These are phyloP conservation scores for Cosmopolites sordidus DNA, from an alignment of 2,888 invertebrate species.

Conservation along the genomic window DNA sequence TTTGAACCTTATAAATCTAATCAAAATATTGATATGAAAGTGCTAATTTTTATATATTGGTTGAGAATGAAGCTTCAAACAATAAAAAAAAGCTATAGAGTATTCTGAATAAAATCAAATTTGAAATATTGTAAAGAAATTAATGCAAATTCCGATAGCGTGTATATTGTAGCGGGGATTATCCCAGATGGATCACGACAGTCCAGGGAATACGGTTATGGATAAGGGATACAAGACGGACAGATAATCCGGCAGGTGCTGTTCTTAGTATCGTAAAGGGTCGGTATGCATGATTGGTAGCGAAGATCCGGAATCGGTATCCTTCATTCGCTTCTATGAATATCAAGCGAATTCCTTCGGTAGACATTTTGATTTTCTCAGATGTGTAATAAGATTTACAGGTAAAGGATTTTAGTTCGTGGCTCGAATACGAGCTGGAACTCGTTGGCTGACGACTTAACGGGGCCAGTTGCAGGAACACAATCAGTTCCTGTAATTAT, in stretches of 20 bases:
- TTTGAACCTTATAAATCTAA: too few relatives aligned
- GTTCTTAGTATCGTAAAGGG: conserved; percentile 24
- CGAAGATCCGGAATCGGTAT: neutral
- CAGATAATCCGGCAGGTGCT: conserved; percentile 31
- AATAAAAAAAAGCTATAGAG: too few relatives aligned
- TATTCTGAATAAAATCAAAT: too few relatives aligned
- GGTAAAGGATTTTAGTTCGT: conserved; percentile 13
- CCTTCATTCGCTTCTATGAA: conserved; percentile 16
- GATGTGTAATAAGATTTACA: conserved; percentile 23
- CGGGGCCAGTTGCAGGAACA: too few relatives aligned
- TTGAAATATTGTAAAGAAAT: neutral
- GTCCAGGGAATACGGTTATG: conserved; percentile 28
- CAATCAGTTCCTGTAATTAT: too few relatives aligned
- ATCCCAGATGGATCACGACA: conserved; percentile 5
- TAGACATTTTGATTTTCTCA: conserved; percentile 20
- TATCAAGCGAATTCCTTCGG: conserved; percentile 19
- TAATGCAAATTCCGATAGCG: neutral
- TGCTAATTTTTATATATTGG: too few relatives aligned
- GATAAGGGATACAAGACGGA: conserved; percentile 28
- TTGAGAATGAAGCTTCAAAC: too few relatives aligned
- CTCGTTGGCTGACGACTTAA: too few relatives aligned
- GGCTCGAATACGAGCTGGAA: neutral
- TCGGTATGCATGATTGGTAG: conserved; percentile 2
- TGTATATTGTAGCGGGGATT: conserved; percentile 6
- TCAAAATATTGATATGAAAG: too few relatives aligned